These are phyloP conservation scores for Coleophora flavipennella DNA, from an alignment of 2,888 invertebrate species.

Conservation along the genomic window DNA sequence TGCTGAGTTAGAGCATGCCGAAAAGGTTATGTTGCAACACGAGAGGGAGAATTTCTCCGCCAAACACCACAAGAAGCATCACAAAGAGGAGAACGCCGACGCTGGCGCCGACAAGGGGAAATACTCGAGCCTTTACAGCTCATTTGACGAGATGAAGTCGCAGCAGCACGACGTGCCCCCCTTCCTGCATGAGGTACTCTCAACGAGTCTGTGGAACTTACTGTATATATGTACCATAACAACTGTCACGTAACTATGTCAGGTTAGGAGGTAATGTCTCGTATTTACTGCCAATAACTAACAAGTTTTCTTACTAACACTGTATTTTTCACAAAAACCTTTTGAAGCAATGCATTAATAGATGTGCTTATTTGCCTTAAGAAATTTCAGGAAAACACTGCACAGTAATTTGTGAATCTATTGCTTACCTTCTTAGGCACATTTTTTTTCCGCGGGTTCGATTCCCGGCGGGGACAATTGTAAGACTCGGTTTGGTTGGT, in stretches of 20 bases:
- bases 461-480: too few relatives aligned
- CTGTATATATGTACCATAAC: slow-evolving; percentile 2
- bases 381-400: neutral
- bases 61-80: slow-evolving; percentile 39
- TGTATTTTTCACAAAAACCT: too few relatives aligned
- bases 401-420: too few relatives aligned
- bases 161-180: slow-evolving; percentile 47
- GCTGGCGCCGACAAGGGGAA: slow-evolving; percentile 36
- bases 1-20: slow-evolving; percentile 66
- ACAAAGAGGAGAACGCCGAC: slow-evolving; percentile 28
- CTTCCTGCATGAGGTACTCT: slow-evolving; percentile 56
- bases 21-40: slow-evolving; percentile 69
- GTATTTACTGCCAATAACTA: too few relatives aligned
- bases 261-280: too few relatives aligned
- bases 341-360: slow-evolving; percentile 2
- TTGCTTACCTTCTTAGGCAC: too few relatives aligned
- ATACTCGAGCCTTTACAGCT: slow-evolving; percentile 59
- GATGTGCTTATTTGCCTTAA: slow-evolving; percentile 1
- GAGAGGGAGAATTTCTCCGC: slow-evolving; percentile 58
- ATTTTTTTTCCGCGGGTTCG: too few relatives aligned
- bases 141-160: slow-evolving; percentile 59
- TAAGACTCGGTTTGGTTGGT: too few relatives aligned
- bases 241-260: too few relatives aligned
- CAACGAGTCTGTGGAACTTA: slow-evolving; percentile 18
- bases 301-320: too few relatives aligned